Percentiles rank a stretch among this genome's conserved stretches.
Conservation (phyloP, 92 coral and sea anemone species). For the Zoanthus gigantus region DNA sequence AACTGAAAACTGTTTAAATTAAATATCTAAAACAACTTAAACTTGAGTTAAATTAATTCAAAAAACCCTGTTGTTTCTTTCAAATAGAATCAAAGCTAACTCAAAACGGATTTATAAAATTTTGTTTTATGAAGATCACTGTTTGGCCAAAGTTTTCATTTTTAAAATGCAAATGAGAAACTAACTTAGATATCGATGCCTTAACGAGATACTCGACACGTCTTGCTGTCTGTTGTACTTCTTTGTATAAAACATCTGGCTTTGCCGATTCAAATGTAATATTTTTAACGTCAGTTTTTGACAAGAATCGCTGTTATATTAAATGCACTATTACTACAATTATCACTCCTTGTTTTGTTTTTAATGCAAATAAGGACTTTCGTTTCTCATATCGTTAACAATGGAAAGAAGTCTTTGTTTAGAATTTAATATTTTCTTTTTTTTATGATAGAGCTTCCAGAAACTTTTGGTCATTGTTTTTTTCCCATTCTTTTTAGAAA, state of each 20-base stretch:
- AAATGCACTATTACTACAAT: neutral
- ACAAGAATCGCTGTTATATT: neutral
- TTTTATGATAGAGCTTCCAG: neutral
- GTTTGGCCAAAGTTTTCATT: neutral
- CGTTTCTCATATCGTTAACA: conserved; percentile 6
- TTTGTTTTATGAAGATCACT: neutral
- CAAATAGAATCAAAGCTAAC: neutral
- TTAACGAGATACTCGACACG: conserved; percentile 22
- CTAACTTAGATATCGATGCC: neutral
- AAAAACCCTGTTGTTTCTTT: neutral
- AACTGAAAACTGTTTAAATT: neutral
- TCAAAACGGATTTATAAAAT: neutral
- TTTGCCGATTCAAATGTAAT: neutral
- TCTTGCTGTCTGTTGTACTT: conserved; percentile 18
- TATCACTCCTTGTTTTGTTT: neutral
- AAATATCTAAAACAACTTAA: neutral
- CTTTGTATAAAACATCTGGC: conserved; percentile 30
- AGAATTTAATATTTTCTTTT: neutral
- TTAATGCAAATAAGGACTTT: neutral
- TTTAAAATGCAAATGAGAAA: conserved; percentile 30
- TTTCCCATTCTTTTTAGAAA: no score
- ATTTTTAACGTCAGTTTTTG: neutral
- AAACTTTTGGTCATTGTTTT: no score
- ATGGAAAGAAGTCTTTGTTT: neutral
- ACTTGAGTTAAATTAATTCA: neutral